Conservation (phyloP, 2,113 vertebrate genomes). For the Ploceus nigricollis region DNA sequence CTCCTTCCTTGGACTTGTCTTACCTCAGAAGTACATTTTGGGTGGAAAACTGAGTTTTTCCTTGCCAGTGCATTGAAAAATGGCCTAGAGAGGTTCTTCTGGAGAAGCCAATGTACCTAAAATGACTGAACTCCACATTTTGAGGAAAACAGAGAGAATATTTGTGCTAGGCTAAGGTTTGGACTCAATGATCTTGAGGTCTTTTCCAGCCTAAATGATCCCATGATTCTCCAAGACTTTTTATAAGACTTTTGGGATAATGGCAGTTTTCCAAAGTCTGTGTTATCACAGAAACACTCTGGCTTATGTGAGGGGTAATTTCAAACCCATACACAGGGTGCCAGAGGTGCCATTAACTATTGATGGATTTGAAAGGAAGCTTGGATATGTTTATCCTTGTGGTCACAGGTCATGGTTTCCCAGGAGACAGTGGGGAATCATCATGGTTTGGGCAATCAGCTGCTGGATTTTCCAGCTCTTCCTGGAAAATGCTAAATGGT, state of each 20-base stretch:
- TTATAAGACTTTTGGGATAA: not conserved
- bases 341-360: not conserved
- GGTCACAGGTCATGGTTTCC: rapidly evolving
- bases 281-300: not conserved
- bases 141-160: not conserved
- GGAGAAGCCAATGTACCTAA: not conserved
- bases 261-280: not conserved
- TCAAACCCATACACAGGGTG: not conserved
- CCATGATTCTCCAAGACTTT: not conserved
- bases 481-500: not conserved
- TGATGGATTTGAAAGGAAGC: not conserved
- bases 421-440: not conserved
- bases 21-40: not conserved
- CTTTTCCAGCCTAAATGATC: not conserved
- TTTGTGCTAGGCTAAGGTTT: not conserved
- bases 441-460: not conserved
- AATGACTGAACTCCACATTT: not conserved
- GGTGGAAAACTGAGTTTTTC: not conserved
- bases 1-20: not conserved
- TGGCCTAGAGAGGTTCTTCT: not conserved
- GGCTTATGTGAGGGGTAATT: not conserved
- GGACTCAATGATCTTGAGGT: not conserved
- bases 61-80: not conserved
- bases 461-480: not conserved
- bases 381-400: not conserved